Conservation (phyloP, 2,113 vertebrate genomes). For the Sturnus vulgaris region DNA sequence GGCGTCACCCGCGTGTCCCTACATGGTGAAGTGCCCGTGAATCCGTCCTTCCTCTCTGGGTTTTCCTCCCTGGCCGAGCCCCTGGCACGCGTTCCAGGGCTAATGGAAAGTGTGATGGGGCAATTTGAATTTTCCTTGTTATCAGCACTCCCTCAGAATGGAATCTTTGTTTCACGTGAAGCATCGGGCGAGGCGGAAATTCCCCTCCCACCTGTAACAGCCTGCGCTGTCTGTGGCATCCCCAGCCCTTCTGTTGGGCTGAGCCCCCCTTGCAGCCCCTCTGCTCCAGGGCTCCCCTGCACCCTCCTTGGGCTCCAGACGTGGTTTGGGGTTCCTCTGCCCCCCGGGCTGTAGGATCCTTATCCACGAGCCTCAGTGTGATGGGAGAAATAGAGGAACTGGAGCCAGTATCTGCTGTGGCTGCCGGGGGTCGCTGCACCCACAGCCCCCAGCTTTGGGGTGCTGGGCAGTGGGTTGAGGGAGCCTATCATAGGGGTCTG, state of each 20-base stretch:
- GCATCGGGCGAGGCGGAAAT: background rate
- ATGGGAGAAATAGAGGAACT: background rate
- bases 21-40: rapidly evolving
- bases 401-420: background rate
- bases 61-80: background rate
- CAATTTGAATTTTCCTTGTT: background rate
- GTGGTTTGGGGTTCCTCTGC: background rate
- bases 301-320: background rate
- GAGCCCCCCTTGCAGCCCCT: too few species aligned
- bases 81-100: background rate
- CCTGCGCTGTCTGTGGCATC: background rate
- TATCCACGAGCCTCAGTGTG: rapidly evolving
- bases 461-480: background rate
- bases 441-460: background rate
- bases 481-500: rapidly evolving
- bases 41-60: background rate
- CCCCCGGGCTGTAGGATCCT: background rate
- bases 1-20: background rate
- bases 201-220: background rate
- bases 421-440: rapidly evolving
- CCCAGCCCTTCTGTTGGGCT: rapidly evolving
- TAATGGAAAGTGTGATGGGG: conserved; percentile 42
- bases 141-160: background rate
- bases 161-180: background rate
- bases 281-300: background rate